phyloP scores from a whole-genome alignment of 2,113 vertebrate genomes.

The Bubo blakistoni region DNA sequence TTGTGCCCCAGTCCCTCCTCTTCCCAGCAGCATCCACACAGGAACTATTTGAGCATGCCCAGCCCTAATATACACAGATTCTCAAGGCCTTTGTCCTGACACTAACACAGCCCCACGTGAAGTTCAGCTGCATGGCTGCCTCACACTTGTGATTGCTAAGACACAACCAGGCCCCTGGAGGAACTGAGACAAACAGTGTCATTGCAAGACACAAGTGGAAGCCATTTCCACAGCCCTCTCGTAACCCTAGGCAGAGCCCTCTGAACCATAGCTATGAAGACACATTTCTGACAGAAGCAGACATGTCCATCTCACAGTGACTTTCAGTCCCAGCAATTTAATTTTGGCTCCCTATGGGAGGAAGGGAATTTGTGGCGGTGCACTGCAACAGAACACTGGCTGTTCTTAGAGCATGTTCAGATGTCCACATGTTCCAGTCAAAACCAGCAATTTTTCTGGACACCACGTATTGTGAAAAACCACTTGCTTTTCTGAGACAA shows the following conservation, averaged over 20 bases:
- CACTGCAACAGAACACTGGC: not conserved
- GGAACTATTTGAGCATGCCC: slow-evolving; percentile 15
- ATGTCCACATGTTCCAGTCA: not conserved
- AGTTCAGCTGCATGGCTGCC: not conserved
- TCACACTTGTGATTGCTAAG: not conserved
- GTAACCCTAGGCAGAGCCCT: not conserved
- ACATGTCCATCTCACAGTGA: not conserved
- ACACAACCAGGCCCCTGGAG: not conserved
- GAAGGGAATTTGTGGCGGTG: not conserved
- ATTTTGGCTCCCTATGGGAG: not conserved
- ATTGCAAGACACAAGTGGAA: not conserved
- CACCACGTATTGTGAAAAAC: not conserved
- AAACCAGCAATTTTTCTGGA: not conserved
- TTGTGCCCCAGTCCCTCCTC: slow-evolving; percentile 33
- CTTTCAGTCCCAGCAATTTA: not conserved
- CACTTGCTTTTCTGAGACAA: not conserved
- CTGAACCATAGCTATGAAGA: not conserved
- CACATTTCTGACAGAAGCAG: not conserved
- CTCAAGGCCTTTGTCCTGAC: slow-evolving; percentile 22
- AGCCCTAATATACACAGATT: slow-evolving; percentile 46
- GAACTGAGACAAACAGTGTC: not conserved
- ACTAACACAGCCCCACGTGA: not conserved
- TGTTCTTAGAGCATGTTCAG: not conserved
- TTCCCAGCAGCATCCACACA: slow-evolving; percentile 40
- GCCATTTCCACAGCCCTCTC: not conserved